Conservation (phyloP, 2,888 invertebrate species). For the Elysia crispata region DNA sequence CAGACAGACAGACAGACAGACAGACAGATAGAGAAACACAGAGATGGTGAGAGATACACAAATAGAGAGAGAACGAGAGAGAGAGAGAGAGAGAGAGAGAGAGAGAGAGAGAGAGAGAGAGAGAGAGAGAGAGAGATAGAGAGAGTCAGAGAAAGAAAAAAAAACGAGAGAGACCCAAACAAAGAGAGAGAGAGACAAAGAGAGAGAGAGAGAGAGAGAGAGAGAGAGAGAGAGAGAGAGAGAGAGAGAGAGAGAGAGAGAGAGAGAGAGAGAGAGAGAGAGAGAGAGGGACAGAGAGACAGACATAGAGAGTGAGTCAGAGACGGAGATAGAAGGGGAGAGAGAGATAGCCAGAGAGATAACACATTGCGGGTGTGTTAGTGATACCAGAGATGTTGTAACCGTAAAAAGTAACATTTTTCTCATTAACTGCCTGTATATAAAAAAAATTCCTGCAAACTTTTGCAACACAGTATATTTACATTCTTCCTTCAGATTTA, state of each 20-base stretch:
- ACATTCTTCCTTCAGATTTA: too few species aligned
- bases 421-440: too few species aligned
- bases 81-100: conserved; percentile 10
- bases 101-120: conserved; percentile 7
- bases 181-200: conserved; percentile 5
- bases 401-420: too few species aligned
- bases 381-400: too few species aligned
- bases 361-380: too few species aligned
- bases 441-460: too few species aligned
- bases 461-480: too few species aligned
- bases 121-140: background rate
- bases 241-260: background rate
- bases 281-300: background rate
- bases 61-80: background rate
- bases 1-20: conserved; percentile 9
- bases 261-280: conserved; percentile 1
- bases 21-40: conserved; percentile 28
- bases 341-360: too few species aligned
- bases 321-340: conserved; percentile 6
- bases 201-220: background rate
- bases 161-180: background rate
- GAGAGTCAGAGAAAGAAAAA: background rate
- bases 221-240: background rate
- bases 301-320: conserved; percentile 14
- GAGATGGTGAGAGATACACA: background rate